Evolutionary conservation across 2,888 invertebrate species (phyloP), one percentile per base, ranked within the genome.

Genomic region (Volucella zonaria): DNA sequence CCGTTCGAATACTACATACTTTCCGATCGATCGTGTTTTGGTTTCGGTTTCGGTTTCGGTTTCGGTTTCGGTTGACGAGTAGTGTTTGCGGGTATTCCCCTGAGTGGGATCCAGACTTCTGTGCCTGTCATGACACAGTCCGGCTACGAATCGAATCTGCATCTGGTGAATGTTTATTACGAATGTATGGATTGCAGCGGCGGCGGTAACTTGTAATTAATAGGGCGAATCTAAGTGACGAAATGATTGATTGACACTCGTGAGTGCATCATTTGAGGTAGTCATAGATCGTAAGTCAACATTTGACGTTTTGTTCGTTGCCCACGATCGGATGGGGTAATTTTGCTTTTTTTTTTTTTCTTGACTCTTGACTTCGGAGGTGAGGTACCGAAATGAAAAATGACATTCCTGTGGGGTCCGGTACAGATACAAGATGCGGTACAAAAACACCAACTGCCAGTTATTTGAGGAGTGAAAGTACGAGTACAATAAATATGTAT

Each of bases 231-330:
- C 83, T 61, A 52, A 76, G 79, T 83, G 83, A 83, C 75, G 83
- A 80, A 83, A 83, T 83, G 79, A 83, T 80, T 83, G 83, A 83
- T 83, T 83, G 83, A 76, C 83, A 80, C 71, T 83, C 83, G 83
- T 83, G 83, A 79, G 54, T 49, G 73, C 61, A 62, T 66, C 77
- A 56, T 74, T 58, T 73, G 58, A 62, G 73, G 56, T 11, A 31
- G 8, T 31, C 4, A 2, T 6, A 31, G 31, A 31, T 31, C 31
- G 31, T 31, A 31, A 31, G 31, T 43, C 51, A 23, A 11, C 45
- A 40, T 47, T 58, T 45, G 54, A 58, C 31, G 59, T 54, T 74
- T 42, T 75, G 74, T 61, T 18, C n/a, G 8, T 10, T 47, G 31
- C 31, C 31, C 14, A 1, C 31, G n/a, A 40, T 73, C 45, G 18